These are phyloP conservation scores for Leucoma salicis DNA, from an alignment of 2,888 invertebrate genomes.

Conservation along the genomic window DNA sequence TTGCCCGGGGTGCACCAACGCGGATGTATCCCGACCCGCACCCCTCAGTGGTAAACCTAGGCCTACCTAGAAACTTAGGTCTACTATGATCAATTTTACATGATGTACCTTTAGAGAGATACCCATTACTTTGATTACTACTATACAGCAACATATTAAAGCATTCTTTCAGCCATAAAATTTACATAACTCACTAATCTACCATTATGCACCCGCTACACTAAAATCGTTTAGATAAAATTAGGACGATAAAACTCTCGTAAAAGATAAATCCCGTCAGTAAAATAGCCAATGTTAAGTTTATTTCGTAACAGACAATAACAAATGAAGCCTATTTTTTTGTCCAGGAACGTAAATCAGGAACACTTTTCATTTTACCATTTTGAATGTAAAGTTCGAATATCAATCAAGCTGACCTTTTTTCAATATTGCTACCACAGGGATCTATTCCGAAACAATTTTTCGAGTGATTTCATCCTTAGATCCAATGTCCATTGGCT, in stretches of 20 bases:
- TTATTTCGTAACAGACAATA: slow-evolving; percentile 77
- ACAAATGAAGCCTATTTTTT: slow-evolving; percentile 81
- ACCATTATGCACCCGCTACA: slow-evolving; percentile 50
- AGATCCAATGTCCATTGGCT: slow-evolving; percentile 52
- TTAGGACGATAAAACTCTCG: slow-evolving; percentile 64
- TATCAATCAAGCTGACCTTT: slow-evolving; percentile 79
- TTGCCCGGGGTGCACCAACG: no score
- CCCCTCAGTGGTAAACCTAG: no score
- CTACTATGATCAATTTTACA: no score
- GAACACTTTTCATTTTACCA: slow-evolving; percentile 65
- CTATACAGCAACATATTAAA: slow-evolving; percentile 9
- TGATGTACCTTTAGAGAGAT: no score
- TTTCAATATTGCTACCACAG: slow-evolving; percentile 75
- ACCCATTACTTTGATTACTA: neutral
- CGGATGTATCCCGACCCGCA: no score
- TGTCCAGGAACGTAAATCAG: slow-evolving; percentile 70
- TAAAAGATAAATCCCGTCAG: slow-evolving; percentile 70
- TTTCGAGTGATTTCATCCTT: slow-evolving; percentile 70
- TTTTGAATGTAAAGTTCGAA: slow-evolving; percentile 77
- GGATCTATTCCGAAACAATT: slow-evolving; percentile 61
- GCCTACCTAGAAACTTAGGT: no score
- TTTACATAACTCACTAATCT: slow-evolving; percentile 52
- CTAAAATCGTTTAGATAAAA: slow-evolving; percentile 57
- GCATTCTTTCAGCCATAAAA: slow-evolving; percentile 36
- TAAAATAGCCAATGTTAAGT: slow-evolving; percentile 71